phyloP scores from a whole-genome alignment of 2,888 invertebrate genomes.

The Ennomos fuscantarius region DNA sequence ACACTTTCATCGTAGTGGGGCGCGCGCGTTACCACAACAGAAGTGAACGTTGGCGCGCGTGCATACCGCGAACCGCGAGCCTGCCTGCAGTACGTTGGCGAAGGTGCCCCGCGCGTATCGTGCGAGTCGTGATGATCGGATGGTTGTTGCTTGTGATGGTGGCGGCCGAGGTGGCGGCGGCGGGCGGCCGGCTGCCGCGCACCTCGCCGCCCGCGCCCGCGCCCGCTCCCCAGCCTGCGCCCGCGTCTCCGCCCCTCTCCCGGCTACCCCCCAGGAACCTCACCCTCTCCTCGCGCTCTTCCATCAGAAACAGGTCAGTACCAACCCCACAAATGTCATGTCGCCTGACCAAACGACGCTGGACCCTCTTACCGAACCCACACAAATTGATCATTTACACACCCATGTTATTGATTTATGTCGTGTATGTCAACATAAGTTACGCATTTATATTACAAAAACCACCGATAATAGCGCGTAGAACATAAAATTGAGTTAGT shows the following conservation, averaged over 20 bases:
- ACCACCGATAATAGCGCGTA: slow-evolving; percentile 12
- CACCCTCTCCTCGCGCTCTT: slow-evolving; percentile 74
- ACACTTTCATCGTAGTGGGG: slow-evolving; percentile 80
- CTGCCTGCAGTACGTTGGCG: slow-evolving; percentile 65
- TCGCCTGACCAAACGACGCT: background rate
- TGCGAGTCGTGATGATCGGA: slow-evolving; percentile 72
- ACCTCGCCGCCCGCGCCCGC: slow-evolving; percentile 75
- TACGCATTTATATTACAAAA: slow-evolving; percentile 13
- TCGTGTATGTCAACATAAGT: slow-evolving; percentile 15
- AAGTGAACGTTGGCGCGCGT: slow-evolving; percentile 76
- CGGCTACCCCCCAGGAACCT: slow-evolving; percentile 74
- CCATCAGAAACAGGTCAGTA: slow-evolving; percentile 80
- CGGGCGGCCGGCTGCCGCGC: slow-evolving; percentile 74
- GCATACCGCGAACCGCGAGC: slow-evolving; percentile 64
- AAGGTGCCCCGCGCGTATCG: slow-evolving; percentile 66
- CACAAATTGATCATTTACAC: slow-evolving; percentile 15
- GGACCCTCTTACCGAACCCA: slow-evolving; percentile 5
- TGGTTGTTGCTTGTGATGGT: slow-evolving; percentile 75
- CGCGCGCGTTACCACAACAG: slow-evolving; percentile 65
- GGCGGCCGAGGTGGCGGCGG: slow-evolving; percentile 72
- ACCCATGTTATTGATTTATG: slow-evolving; percentile 12
- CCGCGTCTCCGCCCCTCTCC: slow-evolving; percentile 84
- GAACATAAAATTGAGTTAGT: slow-evolving; percentile 17
- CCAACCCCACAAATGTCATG: slow-evolving; percentile 23
- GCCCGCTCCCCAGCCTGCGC: slow-evolving; percentile 80